Evolutionary conservation across 2,888 invertebrate genomes (phyloP).

Genomic region (Adineta ricciae): DNA sequence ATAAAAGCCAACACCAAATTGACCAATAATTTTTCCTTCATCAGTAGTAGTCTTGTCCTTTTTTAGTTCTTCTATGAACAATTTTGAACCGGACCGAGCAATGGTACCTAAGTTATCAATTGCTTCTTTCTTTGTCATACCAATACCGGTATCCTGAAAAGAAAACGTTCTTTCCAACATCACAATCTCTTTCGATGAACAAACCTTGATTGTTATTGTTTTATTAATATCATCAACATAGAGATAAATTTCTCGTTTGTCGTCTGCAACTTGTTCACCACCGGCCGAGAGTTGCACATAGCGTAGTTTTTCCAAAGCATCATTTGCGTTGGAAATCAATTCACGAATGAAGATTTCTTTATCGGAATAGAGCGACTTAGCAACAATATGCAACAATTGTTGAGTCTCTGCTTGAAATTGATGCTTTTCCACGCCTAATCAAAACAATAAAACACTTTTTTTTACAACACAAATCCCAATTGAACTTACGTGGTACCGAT

Average conservation of each 20-base stretch:
- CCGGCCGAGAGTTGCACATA: slow-evolving; percentile 23
- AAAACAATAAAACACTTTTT: neutral
- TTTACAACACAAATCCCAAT: too few relatives aligned
- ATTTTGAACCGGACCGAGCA: slow-evolving; percentile 35
- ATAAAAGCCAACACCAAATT: slow-evolving; percentile 36
- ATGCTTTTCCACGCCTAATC: slow-evolving; percentile 20
- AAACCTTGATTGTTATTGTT: slow-evolving; percentile 61
- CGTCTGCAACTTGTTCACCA: slow-evolving; percentile 7
- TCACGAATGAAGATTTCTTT: slow-evolving; percentile 58
- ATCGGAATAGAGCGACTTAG: slow-evolving; percentile 87
- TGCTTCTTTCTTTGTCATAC: slow-evolving; percentile 35
- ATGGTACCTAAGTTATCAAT: slow-evolving; percentile 35
- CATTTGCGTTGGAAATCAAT: slow-evolving; percentile 35
- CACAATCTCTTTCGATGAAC: slow-evolving; percentile 20
- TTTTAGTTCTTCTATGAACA: slow-evolving; percentile 33
- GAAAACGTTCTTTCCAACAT: neutral
- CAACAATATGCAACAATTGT: slow-evolving; percentile 89
- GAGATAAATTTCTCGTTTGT: slow-evolving; percentile 32
- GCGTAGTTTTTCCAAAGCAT: slow-evolving; percentile 35
- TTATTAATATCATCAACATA: slow-evolving; percentile 31
- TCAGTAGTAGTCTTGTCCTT: slow-evolving; percentile 19
- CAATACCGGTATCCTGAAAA: slow-evolving; percentile 35
- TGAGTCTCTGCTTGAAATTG: slow-evolving; percentile 94
- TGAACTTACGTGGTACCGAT: neutral
- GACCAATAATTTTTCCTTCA: slow-evolving; percentile 34